Evolutionary conservation across 64 coral and sea anemone genomes (phyloP), one percentile per base, ranked within the genome.

Genomic region (Platygyra sinensis): DNA sequence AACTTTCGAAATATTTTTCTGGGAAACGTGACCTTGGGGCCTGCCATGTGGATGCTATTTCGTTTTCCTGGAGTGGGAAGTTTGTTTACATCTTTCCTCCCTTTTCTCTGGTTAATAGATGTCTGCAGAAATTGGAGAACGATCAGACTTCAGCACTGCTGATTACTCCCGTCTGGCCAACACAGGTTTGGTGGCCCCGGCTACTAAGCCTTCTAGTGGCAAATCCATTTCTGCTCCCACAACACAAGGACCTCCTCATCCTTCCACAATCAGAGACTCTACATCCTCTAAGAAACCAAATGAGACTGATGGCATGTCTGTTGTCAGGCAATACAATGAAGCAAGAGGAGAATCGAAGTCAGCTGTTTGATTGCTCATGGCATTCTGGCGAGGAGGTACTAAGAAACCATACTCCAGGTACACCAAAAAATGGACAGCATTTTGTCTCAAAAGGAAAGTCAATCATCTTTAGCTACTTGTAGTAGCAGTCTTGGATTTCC

Each of bases 401-500:
- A 60, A 93, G 78, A 93, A 93, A 42, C 85, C 81, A 36, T 93
- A 87, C 73, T 27, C 39, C 75, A 79, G 52, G 61, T 88, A 87
- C 74, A 63, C 87, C n/a, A 61, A 73, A 52, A n/a, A 77, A 62
- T 92, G 90, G 90, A 76, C 74, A 76, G 90, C 57, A 63, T 86
- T 92, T 92, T 92, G 90, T 87, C 24, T 30, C 76, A n/a, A 92
- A 87, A 76, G 83, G 63, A 52, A 87, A 52, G 77, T 86, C 75
- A 39, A 87, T 92, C 83, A 72, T 67, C 67, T 39, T 57, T 42
- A 77, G 17, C 75, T 51, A 54, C 49, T n/a, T 52, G 42, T 79
- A 79, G 76, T 9, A 79, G 49, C 76, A 79, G 76, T 55, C 76
- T 79, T 79, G 49, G 22, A 79, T 59, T 79, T 79, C 51, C 22